Percentiles rank a stretch among this genome's conserved stretches.
Conservation (phyloP, 2,113 vertebrate species). For the Pollimyrus isidori region DNA sequence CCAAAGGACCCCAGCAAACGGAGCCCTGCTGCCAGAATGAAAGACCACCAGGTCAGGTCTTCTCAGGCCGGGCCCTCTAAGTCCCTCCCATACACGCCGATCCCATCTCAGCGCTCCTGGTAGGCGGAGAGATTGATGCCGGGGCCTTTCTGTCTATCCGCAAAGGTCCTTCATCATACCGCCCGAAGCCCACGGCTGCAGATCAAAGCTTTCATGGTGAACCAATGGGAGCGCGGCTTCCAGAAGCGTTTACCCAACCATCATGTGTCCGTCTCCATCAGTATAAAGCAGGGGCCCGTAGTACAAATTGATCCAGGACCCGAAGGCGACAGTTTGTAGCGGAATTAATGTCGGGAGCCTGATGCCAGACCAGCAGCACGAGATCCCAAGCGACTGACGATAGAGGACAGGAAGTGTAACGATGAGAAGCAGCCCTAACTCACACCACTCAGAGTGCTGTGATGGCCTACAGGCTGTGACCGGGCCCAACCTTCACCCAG, state of each 20-base stretch:
- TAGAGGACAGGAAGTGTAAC: not conserved
- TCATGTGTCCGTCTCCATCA: not conserved
- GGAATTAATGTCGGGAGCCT: not conserved
- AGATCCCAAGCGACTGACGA: not conserved
- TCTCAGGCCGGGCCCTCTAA: not conserved
- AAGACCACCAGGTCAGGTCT: not conserved
- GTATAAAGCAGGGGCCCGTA: not conserved
- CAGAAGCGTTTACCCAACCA: not conserved
- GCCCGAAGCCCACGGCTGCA: slow-evolving; percentile 35
- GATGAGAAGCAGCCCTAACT: not conserved
- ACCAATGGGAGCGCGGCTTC: not conserved
- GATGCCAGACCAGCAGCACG: not conserved
- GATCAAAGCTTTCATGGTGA: slow-evolving; percentile 42
- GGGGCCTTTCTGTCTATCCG: slow-evolving; percentile 10
- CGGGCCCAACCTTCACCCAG: not conserved
- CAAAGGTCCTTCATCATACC: not conserved
- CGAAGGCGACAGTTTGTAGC: not conserved
- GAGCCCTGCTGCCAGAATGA: not conserved
- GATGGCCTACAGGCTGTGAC: not conserved
- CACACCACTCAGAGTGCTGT: not conserved
- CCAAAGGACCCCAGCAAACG: not conserved
- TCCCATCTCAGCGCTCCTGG: slow-evolving; percentile 6
- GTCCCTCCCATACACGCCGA: not conserved
- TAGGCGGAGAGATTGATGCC: not conserved
- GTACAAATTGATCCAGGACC: not conserved